These are phyloP conservation scores for Drosophila lacertosa DNA, from an alignment of 1,140 invertebrate species.

Conservation along the genomic window DNA sequence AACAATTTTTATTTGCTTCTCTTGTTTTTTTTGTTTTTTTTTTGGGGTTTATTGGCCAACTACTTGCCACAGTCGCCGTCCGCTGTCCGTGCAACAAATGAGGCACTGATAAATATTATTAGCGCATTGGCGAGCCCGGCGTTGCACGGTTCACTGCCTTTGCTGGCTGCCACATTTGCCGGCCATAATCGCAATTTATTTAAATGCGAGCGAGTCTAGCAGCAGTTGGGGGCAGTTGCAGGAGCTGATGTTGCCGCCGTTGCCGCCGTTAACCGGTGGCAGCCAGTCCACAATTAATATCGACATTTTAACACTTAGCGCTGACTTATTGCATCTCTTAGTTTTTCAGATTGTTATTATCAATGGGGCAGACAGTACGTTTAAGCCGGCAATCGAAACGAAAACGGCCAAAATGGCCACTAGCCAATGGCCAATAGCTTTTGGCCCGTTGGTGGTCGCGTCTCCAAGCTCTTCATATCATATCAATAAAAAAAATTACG, in stretches of 20 bases:
- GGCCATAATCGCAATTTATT: constrained; percentile 81
- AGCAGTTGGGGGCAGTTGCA: constrained; percentile 12
- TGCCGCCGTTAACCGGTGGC: constrained; percentile 39
- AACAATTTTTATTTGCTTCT: constrained; percentile 64
- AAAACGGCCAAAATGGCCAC: constrained; percentile 1
- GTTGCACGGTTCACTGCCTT: constrained; percentile 43
- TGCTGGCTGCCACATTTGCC: constrained; percentile 68
- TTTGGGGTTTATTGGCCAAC: constrained; percentile 69
- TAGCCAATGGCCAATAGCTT: constrained; percentile 27
- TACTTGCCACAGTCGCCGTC: neutral
- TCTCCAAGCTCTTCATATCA: constrained; percentile 43
- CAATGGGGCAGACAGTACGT: constrained; percentile 52
- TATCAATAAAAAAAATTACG: constrained; percentile 46
- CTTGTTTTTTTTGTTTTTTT: constrained; percentile 22
- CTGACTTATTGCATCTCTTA: constrained; percentile 80
- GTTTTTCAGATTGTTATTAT: constrained; percentile 76
- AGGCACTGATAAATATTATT: constrained; percentile 82
- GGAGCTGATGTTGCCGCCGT: constrained; percentile 30
- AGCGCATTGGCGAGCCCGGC: constrained; percentile 64
- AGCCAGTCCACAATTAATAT: constrained; percentile 77
- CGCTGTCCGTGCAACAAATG: constrained; percentile 73
- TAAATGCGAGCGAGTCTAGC: constrained; percentile 57
- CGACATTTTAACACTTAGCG: constrained; percentile 82
- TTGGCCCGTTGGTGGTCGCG: constrained; percentile 34
- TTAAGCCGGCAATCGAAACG: constrained; percentile 20